These are phyloP conservation scores for Pachyrhynchus sulphureomaculatus DNA, from an alignment of 1,140 invertebrate species.

Conservation along the genomic window DNA sequence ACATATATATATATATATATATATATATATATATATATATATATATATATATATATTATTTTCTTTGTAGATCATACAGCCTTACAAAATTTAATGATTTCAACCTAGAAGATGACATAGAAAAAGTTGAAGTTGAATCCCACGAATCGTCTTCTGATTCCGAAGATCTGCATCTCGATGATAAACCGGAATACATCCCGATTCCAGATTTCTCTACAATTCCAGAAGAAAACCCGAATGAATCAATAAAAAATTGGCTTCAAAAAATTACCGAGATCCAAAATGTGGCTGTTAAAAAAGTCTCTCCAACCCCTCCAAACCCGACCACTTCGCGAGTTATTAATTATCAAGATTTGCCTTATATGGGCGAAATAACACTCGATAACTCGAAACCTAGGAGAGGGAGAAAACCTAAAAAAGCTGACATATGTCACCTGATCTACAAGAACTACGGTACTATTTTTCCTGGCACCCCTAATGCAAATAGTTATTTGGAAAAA, in stretches of 20 bases:
- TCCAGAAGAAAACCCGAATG: conserved; percentile 51
- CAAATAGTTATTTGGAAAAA: conserved; percentile 50
- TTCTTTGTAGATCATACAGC: conserved; percentile 7
- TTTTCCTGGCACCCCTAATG: conserved; percentile 69
- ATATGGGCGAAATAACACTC: conserved; percentile 87
- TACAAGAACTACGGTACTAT: conserved; percentile 88
- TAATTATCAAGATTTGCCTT: conserved; percentile 80
- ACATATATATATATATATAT: too few relatives aligned
- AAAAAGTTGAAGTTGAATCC: conserved; percentile 44
- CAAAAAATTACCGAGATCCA: conserved; percentile 65
- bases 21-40: too few relatives aligned
- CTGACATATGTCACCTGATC: conserved; percentile 87
- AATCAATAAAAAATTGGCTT: conserved; percentile 71
- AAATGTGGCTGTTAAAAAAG: conserved; percentile 35
- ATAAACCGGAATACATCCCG: conserved; percentile 6
- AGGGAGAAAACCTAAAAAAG: conserved; percentile 85
- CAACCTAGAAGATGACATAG: conserved; percentile 44
- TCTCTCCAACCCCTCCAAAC: conserved; percentile 26
- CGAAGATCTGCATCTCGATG: background rate
- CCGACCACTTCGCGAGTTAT: conserved; percentile 57
- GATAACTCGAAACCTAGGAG: conserved; percentile 81
- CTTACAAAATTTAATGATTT: conserved; percentile 34
- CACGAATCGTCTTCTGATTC: conserved; percentile 39
- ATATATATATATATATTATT: too few relatives aligned
- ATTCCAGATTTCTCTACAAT: conserved; percentile 29